phyloP scores from a whole-genome alignment of 1,140 invertebrate species.

The Theocolax elegans region DNA sequence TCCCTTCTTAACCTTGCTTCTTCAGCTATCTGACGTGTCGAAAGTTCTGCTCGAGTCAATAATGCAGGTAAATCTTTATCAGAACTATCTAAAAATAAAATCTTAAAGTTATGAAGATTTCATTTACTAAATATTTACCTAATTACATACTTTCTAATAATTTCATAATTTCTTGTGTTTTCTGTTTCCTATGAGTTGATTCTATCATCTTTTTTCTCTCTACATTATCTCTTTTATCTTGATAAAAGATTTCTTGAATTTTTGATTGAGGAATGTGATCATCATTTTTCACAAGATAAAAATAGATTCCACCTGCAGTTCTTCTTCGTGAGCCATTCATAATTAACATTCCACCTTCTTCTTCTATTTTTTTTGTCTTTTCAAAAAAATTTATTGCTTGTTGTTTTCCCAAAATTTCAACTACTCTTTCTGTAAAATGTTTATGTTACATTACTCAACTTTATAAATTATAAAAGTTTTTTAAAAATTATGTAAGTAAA shows the following conservation, averaged over 20 bases:
- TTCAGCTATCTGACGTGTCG: slow-evolving; percentile 65
- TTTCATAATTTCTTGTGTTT: slow-evolving; percentile 74
- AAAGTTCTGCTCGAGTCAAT: slow-evolving; percentile 69
- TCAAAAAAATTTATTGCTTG: slow-evolving; percentile 81
- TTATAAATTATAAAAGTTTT: not conserved
- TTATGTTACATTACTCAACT: slow-evolving; percentile 14
- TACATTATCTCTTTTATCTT: slow-evolving; percentile 71
- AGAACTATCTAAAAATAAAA: slow-evolving; percentile 55
- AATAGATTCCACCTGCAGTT: slow-evolving; percentile 85
- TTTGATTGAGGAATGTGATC: slow-evolving; percentile 75
- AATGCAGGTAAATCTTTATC: slow-evolving; percentile 72
- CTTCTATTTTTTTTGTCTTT: slow-evolving; percentile 83
- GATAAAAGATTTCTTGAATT: slow-evolving; percentile 78
- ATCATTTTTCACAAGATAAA: slow-evolving; percentile 83
- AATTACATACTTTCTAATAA: slow-evolving; percentile 68
- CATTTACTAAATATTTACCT: slow-evolving; percentile 6
- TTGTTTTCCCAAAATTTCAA: slow-evolving; percentile 77
- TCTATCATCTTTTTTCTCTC: slow-evolving; percentile 70
- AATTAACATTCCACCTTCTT: slow-evolving; percentile 84
- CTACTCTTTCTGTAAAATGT: slow-evolving; percentile 74
- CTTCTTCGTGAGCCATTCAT: slow-evolving; percentile 84
- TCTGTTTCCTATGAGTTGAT: slow-evolving; percentile 69
- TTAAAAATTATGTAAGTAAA: not conserved
- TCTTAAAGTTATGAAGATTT: not conserved
- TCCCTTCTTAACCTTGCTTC: slow-evolving; percentile 64